A percentile compares a stretch with the other conserved stretches of the same genome.
Conservation (phyloP, 1,140 invertebrate species). For the Drosophila parvula region DNA sequence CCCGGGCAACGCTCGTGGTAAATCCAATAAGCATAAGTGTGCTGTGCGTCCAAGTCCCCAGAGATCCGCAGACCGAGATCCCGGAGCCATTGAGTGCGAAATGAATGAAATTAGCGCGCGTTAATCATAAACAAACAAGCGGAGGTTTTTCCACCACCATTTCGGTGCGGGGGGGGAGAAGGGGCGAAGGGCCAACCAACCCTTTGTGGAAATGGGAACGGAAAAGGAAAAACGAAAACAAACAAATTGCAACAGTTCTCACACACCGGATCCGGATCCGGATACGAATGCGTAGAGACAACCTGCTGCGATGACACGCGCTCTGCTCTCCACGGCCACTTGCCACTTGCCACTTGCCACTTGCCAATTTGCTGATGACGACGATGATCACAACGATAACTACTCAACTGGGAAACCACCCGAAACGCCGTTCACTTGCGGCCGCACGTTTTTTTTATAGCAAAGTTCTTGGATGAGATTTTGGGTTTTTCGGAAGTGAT, state of each 20-base stretch:
- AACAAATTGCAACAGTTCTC: conserved; percentile 81
- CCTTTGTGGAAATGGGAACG: conserved; percentile 25
- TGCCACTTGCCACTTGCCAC: conserved; percentile 48
- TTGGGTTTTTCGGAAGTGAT: neutral
- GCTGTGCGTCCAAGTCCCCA: conserved; percentile 59
- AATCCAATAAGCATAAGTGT: conserved; percentile 78
- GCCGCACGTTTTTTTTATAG: conserved; percentile 21
- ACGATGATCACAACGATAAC: conserved; percentile 60
- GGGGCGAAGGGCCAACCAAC: conserved; percentile 21
- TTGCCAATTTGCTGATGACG: conserved; percentile 65
- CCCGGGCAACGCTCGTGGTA: conserved; percentile 18
- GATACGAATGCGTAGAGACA: conserved; percentile 8
- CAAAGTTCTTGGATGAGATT: conserved; percentile 2
- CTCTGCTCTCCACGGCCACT: conserved; percentile 17
- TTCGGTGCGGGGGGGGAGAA: neutral
- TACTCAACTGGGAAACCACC: conserved; percentile 61
- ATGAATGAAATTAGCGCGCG: conserved; percentile 80
- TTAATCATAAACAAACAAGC: conserved; percentile 78
- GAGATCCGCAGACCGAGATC: conserved; percentile 30
- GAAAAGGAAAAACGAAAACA: conserved; percentile 25
- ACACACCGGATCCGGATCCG: conserved; percentile 20
- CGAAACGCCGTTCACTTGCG: conserved; percentile 14
- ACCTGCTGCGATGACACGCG: conserved; percentile 73
- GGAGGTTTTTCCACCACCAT: conserved; percentile 2
- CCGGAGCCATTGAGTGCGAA: conserved; percentile 57